These are phyloP conservation scores for Coleophora deauratella DNA, from an alignment of 2,888 invertebrate species.

Conservation along the genomic window DNA sequence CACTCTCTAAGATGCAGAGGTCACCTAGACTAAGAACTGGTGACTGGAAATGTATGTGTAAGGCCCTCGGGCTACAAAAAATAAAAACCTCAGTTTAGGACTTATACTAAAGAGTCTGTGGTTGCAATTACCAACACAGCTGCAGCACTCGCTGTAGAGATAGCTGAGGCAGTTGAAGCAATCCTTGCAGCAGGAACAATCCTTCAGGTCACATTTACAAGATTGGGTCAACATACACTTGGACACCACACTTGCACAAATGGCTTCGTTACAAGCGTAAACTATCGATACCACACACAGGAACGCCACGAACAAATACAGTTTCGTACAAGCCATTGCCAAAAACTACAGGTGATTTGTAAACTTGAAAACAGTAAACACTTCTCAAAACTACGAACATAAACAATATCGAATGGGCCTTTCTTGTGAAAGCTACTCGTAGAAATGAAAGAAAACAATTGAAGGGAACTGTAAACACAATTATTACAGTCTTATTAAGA, in stretches of 20 bases:
- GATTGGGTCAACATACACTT: conserved; percentile 97
- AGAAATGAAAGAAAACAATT: too few relatives aligned
- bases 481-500: too few relatives aligned
- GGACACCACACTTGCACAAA: conserved; percentile 96
- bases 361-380: conserved; percentile 36
- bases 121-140: conserved; percentile 92
- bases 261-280: conserved; percentile 89
- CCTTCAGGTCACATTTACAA: conserved; percentile 94
- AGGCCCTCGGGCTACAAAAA: not conserved
- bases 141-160: conserved; percentile 95
- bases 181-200: conserved; percentile 95
- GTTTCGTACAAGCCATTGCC: conserved; percentile 46
- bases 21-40: too few relatives aligned
- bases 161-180: conserved; percentile 92
- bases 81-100: too few relatives aligned
- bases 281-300: conserved; percentile 51
- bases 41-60: too few relatives aligned
- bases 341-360: conserved; percentile 22
- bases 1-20: too few relatives aligned
- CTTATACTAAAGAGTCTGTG: not conserved
- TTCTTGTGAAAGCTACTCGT: too few relatives aligned
- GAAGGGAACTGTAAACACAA: too few relatives aligned
- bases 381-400: conserved; percentile 9
- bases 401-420: conserved; percentile 6
- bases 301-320: conserved; percentile 43